Evolutionary conservation across 2,797 vertebrate species (phyloP), one percentile per base, ranked within the genome.

Genomic region (Semotilus atromaculatus): DNA sequence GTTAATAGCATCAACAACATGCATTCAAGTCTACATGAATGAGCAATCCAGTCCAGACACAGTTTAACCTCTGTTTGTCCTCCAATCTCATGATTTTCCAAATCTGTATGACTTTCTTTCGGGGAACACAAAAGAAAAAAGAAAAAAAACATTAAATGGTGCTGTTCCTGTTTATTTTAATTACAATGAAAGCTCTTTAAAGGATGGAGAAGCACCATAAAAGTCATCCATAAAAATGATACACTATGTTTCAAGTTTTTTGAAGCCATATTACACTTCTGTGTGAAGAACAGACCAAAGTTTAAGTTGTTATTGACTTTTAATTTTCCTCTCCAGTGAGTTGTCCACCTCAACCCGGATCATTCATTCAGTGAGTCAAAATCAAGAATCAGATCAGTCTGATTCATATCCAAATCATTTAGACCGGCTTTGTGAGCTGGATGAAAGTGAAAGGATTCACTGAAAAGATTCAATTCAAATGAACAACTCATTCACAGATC

Each of bases 151-250:
- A 60, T 43, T 43, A 26, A 9, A 60, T 9, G 5, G 5, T 29
- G 36, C n/a, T 18, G 5, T 58, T 26, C n/a, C n/a, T 21, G 55
- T 77, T 62, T 62, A 62, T n/a, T 43, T 38, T 6, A n/a, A 71
- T 60, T 60, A 77, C 53, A 77, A 60, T 60, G 55, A 60, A 77
- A 60, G 36, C 55, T 40, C 26, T 77, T n/a, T 60, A 40, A 77
- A 77, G 74, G 13, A 40, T 26, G 34, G 8, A 11, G 55, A 43
- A 40, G 53, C 8, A 51, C n/a, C n/a, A 72, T 53, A 55, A 55
- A 75, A 58, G 11, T 23, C 29, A 21, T 23, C 48, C 19, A 3
- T 26, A 75, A 36, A n/a, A 55, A 38, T 3, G 5, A 13, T 14
- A 7, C 19, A 18, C 29, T 7, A 34, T 74, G 34, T 34, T 21